Base-by-base conservation (phyloP, 1,140 invertebrate genomes). In the Drosophila fuyamai region DNA sequence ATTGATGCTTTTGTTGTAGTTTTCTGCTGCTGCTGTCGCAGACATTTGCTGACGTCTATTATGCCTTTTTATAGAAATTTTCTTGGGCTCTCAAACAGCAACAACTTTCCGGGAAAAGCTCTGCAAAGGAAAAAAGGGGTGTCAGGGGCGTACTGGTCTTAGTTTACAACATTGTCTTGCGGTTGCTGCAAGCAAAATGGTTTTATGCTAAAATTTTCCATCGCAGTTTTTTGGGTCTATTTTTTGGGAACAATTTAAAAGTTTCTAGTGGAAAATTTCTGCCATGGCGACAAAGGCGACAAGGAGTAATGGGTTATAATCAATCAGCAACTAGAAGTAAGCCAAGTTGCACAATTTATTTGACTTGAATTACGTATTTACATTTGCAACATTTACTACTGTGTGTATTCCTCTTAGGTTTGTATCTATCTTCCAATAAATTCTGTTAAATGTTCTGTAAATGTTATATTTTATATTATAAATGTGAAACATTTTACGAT, bases 41-140 rank as follows among this genome's bases (percentile, higher is more conserved):
- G 82, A 86, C 83, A 79, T 85, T 76, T 85, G 75, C 83, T 88
- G 83, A 85, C 70, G 82, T 88, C 82, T 82, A 88, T 86, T 82
- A 81, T 86, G 82, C 79, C 83, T 88, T 82, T 86, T 88, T 85
- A 86, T 88, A 85, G 81, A 81, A 70, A 80, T 66, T 85, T 80
- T 77, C 81, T 80, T 81, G 67, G 63, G 73, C 71, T 81, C 63
- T 65, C 55, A 60, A 76, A 23, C 51, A 57, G 50, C 80, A 83
- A 67, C 70, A 71, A 55, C 51, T 58, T 76, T 66, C 14, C 27
- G 23, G 47, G 29, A 18, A 46, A 44, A 58, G 44, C 59, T 44
- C n/a, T 5, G 38, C 13, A 18, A 46, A 18, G 6, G n/a, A 18
- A 10, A n/a, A 14, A 32, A 18, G 38, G 55, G 55, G 54, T 58